Base-by-base conservation (phyloP, 1,140 invertebrate species). In the Leptopilina boulardi region DNA sequence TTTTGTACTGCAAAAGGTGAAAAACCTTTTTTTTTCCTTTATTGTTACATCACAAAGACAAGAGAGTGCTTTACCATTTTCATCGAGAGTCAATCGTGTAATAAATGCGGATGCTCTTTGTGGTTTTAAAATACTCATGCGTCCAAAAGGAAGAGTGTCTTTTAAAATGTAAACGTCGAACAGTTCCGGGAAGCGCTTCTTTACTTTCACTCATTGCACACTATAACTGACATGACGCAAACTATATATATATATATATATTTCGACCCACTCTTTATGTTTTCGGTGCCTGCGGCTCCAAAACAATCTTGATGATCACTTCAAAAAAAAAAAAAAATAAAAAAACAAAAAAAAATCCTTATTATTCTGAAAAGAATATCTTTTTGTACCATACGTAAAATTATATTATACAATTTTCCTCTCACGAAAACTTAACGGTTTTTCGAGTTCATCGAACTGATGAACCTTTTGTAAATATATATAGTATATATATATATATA, bases 121-220 rank as follows among this genome's bases (percentile, higher is more conserved):
- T 72, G 76, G 21, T 74, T 77, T 34, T 77, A 76, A 73, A 79
- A 73, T 70, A 66, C 21, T 66, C 26, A 34, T 66, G 23, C 11
- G 59, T 30, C 59, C 76, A 56, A 81, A 56, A 76, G 73, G 73
- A 79, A 77, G 80, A 82, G 51, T 79, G 74, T 76, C 80, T 71
- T 54, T 59, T 56, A 54, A 38, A 38, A 75, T 77, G 42, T 38
- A 77, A 80, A 77, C 66, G 47, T 42, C 70, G 73, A 82, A 83
- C 72, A 82, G 84, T 89, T 88, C 87, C 86, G 84, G 87, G 82
- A 87, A 76, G 79, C 84, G 73, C 38, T 79, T 77, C 74, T 86
- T 85, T 85, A 88, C 88, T 89, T 90, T 90, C 89, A 88, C 88
- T 87, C 84, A 88, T 90, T 85, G 80, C 80, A 80, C 80, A 79